These are phyloP conservation scores for Furnarius figulus DNA, from an alignment of 2,113 vertebrate species.

Conservation along the genomic window DNA sequence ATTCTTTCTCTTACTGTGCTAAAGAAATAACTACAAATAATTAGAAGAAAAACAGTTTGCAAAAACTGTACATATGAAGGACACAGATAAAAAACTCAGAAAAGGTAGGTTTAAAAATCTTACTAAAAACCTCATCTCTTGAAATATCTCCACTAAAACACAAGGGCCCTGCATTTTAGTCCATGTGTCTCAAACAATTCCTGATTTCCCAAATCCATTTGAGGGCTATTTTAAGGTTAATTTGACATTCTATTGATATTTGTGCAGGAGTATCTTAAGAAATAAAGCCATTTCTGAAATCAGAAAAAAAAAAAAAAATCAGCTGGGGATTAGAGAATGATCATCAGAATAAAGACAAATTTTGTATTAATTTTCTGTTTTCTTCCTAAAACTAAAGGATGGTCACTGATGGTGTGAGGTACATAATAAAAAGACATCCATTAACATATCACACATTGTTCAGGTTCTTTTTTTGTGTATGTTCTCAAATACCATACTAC, in stretches of 20 bases:
- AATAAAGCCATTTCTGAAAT: constrained; percentile 39
- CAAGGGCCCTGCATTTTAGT: not conserved
- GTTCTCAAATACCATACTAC: not conserved
- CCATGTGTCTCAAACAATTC: not conserved
- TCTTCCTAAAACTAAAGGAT: not conserved
- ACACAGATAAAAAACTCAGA: not conserved
- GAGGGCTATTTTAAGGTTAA: constrained; percentile 37
- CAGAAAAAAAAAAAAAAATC: not conserved
- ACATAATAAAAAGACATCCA: not conserved
- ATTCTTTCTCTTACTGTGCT: not conserved
- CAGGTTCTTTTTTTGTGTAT: not conserved
- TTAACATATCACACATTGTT: not conserved
- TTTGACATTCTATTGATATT: constrained; percentile 14
- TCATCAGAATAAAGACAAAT: not conserved
- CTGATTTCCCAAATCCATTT: not conserved
- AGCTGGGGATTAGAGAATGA: not conserved
- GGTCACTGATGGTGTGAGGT: not conserved
- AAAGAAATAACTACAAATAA: not conserved
- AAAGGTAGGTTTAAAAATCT: not conserved
- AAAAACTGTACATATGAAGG: not conserved
- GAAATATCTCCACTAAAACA: not conserved
- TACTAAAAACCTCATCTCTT: not conserved
- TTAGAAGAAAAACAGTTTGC: not conserved
- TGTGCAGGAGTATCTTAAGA: not conserved
- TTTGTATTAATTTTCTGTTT: not conserved